Percentiles rank a stretch among this genome's conserved stretches.
Evolutionary conservation across 35 echinoderm and acorn worm species (phyloP).

Genomic region (Lytechinus variegatus): DNA sequence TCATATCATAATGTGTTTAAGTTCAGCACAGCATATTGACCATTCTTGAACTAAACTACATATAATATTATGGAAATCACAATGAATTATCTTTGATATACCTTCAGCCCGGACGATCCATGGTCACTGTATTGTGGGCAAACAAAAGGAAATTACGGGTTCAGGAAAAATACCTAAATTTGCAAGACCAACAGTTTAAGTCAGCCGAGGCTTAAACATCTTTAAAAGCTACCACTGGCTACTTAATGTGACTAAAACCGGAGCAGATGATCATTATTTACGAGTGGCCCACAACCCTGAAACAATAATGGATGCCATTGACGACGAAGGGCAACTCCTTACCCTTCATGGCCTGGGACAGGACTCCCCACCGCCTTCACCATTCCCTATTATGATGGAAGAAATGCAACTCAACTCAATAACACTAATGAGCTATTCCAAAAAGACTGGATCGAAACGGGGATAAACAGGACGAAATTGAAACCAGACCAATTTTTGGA

Average conservation of each 20-base stretch:
- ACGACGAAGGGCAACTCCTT: neutral
- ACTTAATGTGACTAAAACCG: no score
- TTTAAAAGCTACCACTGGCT: no score
- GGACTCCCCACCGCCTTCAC: neutral
- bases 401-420: neutral
- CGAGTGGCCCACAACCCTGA: neutral
- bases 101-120: neutral
- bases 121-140: neutral
- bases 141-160: neutral
- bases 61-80: neutral
- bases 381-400: neutral
- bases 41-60: neutral
- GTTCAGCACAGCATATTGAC: neutral
- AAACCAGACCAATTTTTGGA: constrained; percentile 49
- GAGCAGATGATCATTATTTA: neutral
- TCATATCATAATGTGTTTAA: neutral
- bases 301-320: neutral
- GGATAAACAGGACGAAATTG: constrained; percentile 48
- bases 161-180: neutral
- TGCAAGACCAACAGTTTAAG: neutral
- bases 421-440: constrained; percentile 43
- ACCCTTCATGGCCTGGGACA: neutral
- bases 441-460: constrained; percentile 30
- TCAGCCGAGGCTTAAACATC: neutral
- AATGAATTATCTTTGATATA: neutral